A percentile compares a stretch with the other conserved stretches of the same genome.
phyloP scores from a whole-genome alignment of 35 echinoderm and acorn worm genomes.

The Nesometra sesokonis region DNA sequence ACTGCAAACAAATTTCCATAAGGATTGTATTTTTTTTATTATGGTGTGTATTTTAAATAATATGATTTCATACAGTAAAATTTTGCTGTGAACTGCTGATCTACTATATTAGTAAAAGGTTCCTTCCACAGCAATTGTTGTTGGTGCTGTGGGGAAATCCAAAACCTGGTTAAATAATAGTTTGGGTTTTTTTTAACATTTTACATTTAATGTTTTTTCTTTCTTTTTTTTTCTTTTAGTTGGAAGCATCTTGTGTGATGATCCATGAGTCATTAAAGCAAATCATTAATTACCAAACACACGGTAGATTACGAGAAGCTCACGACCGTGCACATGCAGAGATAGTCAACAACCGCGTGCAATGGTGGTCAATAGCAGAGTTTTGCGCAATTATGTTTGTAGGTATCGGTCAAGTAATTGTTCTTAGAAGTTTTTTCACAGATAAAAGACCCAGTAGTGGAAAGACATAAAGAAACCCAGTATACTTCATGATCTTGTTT shows the following conservation, averaged over 20 bases:
- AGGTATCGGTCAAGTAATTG: conserved; percentile 68
- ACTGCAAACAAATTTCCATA: too few species aligned
- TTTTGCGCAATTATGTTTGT: conserved; percentile 68
- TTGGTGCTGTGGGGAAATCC: too few species aligned
- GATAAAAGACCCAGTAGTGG: conserved; percentile 40
- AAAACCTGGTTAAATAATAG: too few species aligned
- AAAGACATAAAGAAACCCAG: conserved; percentile 2
- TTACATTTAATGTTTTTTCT: neutral
- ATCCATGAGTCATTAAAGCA: conserved; percentile 84
- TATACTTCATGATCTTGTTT: neutral
- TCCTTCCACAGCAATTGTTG: too few species aligned
- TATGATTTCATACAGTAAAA: too few species aligned
- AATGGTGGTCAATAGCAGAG: conserved; percentile 86
- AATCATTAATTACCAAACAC: conserved; percentile 83
- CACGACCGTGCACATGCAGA: conserved; percentile 59
- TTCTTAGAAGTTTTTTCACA: conserved; percentile 98
- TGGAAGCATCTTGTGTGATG: conserved; percentile 90
- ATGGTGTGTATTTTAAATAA: too few species aligned
- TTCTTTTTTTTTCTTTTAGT: conserved; percentile 33
- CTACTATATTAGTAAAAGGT: too few species aligned
- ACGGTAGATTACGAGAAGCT: conserved; percentile 83
- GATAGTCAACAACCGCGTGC: conserved; percentile 60
- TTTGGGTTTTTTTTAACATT: too few species aligned
- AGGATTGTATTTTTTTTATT: too few species aligned
- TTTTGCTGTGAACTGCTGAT: too few species aligned